Conservation (phyloP, 1,140 invertebrate genomes). For the Cotesia glomerata region DNA sequence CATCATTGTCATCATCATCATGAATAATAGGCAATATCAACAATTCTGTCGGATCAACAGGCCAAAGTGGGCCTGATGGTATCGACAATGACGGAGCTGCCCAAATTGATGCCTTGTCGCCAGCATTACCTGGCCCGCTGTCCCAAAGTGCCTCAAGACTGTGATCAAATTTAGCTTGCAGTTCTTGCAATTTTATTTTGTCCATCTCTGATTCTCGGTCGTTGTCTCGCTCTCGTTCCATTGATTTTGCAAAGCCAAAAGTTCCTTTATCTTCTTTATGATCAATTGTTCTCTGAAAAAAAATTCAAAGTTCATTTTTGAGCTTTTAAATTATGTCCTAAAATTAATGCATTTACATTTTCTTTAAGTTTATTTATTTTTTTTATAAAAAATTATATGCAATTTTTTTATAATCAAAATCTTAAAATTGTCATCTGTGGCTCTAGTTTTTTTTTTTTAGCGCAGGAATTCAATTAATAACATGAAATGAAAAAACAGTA, state of each 20-base stretch:
- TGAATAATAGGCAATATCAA: conserved; percentile 45
- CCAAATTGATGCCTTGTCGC: conserved; percentile 58
- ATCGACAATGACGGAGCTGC: conserved; percentile 59
- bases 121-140: conserved; percentile 53
- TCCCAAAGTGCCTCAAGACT: conserved; percentile 72
- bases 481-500: no score
- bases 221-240: conserved; percentile 56
- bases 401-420: no score
- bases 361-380: no score
- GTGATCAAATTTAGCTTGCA: conserved; percentile 72
- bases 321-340: no score
- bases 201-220: conserved; percentile 59
- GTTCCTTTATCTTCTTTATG: conserved; percentile 48
- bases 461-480: no score
- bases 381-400: no score
- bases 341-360: no score
- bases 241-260: conserved; percentile 56
- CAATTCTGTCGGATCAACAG: conserved; percentile 48
- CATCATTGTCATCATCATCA: conserved; percentile 8
- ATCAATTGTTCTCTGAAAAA: conserved; percentile 20
- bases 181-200: conserved; percentile 67
- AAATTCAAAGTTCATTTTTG: no score
- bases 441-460: no score
- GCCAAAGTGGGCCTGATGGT: conserved; percentile 57
- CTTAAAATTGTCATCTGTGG: no score